Evolutionary conservation across 2,888 invertebrate species (phyloP).

Genomic region (Lacanobia oleracea): DNA sequence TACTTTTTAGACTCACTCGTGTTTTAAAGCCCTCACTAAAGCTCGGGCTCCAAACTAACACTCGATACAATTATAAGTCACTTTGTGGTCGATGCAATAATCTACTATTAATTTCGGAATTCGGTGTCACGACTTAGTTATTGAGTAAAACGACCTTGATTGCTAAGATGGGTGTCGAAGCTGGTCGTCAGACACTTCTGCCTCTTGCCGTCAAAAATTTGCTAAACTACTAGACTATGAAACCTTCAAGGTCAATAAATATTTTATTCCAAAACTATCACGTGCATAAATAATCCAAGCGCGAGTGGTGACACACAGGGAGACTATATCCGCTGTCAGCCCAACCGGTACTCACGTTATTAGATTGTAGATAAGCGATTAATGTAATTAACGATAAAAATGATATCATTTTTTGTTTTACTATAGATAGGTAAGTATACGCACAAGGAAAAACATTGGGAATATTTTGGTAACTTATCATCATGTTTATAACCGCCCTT

Average conservation of each 20-base stretch:
- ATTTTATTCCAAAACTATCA: background rate
- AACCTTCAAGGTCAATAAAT: conserved; percentile 2
- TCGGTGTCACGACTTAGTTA: background rate
- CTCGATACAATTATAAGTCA: too few species aligned
- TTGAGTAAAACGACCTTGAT: background rate
- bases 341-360: conserved; percentile 18
- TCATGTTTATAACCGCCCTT: background rate
- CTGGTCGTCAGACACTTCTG: background rate
- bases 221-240: background rate
- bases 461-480: background rate
- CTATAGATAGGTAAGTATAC: background rate
- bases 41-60: too few species aligned
- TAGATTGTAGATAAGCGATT: conserved; percentile 39
- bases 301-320: conserved; percentile 23
- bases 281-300: background rate
- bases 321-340: conserved; percentile 7
- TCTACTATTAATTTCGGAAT: too few species aligned
- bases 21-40: too few species aligned
- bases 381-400: conserved; percentile 49
- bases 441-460: background rate
- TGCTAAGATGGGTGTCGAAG: background rate
- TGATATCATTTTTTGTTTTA: conserved; percentile 8
- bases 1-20: too few species aligned
- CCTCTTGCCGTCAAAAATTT: background rate
- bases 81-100: too few species aligned